Evolutionary conservation across 2,888 invertebrate genomes (phyloP).

Genomic region (Rapana venosa): DNA sequence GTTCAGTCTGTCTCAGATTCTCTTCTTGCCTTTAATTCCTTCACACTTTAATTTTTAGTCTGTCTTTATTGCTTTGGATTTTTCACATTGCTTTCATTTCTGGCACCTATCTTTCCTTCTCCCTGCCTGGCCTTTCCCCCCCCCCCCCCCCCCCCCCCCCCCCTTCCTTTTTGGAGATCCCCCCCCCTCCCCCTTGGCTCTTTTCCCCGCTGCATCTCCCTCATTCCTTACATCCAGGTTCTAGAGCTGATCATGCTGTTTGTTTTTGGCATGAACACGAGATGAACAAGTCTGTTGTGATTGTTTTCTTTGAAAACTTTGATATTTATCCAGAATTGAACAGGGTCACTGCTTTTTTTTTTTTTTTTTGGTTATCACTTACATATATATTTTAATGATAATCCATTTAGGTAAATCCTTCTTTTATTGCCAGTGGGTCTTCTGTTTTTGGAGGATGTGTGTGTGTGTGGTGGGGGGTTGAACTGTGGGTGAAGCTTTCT

Average conservation of each 20-base stretch:
- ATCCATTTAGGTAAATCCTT: background rate
- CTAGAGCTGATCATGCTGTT: background rate
- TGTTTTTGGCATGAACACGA: background rate
- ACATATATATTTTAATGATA: background rate
- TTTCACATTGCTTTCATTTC: background rate
- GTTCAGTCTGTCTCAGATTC: no score
- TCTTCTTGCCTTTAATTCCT: no score
- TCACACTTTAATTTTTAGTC: no score
- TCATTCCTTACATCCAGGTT: background rate
- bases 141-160: background rate
- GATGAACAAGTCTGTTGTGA: background rate
- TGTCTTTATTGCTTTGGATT: no score
- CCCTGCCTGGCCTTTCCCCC: background rate
- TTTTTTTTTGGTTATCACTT: background rate
- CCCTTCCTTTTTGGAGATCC: background rate
- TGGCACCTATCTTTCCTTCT: background rate
- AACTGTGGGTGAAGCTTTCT: no score
- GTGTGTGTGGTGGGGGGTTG: no score
- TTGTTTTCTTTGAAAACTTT: background rate
- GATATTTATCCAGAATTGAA: constrained; percentile 11
- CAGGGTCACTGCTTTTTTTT: constrained; percentile 26
- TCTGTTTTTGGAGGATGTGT: background rate
- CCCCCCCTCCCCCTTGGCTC: background rate
- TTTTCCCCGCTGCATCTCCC: background rate
- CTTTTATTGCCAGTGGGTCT: background rate